These are phyloP conservation scores for Centropyge bicolor DNA, from an alignment of 2,797 vertebrate species.

Conservation along the genomic window DNA sequence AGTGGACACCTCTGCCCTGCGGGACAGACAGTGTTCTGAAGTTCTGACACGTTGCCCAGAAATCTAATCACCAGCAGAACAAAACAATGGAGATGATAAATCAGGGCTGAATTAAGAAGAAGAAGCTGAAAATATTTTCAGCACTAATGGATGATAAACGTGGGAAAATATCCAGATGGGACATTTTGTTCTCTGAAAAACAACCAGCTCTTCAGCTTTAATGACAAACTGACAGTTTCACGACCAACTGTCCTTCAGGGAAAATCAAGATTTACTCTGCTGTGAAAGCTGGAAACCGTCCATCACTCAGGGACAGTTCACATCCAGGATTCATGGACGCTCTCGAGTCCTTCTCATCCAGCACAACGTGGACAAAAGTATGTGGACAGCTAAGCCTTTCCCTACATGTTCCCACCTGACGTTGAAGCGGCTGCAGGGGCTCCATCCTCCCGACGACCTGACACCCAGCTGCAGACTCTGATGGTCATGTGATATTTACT, in stretches of 20 bases:
- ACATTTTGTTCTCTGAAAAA: constrained; percentile 2
- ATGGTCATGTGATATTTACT: neutral
- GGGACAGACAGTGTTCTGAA: too few species aligned
- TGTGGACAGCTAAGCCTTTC: neutral
- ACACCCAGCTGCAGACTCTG: too few species aligned
- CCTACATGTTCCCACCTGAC: neutral
- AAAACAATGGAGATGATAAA: neutral
- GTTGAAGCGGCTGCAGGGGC: neutral
- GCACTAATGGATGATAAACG: neutral
- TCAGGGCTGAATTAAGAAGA: neutral
- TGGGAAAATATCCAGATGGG: neutral
- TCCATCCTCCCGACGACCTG: too few species aligned
- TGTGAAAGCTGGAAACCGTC: neutral
- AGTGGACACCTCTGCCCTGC: too few species aligned
- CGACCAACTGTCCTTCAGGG: constrained; percentile 3
- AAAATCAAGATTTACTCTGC: neutral
- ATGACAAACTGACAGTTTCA: constrained; percentile 13
- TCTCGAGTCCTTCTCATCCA: too few species aligned
- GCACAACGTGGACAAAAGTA: neutral
- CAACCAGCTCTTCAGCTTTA: neutral
- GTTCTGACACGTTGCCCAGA: neutral
- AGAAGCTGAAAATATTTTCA: neutral
- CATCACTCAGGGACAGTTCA: neutral
- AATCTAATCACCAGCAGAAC: neutral
- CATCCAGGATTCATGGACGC: neutral